Conservation (phyloP, 2,113 vertebrate species). For the Corynorhinus townsendii region DNA sequence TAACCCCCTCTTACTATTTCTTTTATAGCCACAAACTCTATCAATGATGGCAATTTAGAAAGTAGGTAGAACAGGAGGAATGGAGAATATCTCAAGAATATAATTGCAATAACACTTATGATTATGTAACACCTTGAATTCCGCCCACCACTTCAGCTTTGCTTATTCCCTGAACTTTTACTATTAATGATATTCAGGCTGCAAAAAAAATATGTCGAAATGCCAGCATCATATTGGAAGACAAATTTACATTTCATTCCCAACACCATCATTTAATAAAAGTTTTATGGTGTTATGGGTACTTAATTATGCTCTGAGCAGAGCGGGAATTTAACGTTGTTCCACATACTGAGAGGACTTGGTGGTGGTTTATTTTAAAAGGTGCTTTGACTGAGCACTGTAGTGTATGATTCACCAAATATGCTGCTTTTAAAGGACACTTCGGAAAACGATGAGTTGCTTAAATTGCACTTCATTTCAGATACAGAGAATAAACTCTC, state of each 20-base stretch:
- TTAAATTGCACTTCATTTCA: slow-evolving; percentile 71
- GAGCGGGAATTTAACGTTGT: slow-evolving; percentile 76
- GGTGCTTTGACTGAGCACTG: slow-evolving; percentile 62
- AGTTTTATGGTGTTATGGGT: slow-evolving; percentile 78
- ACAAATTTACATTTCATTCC: slow-evolving; percentile 83
- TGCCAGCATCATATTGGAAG: slow-evolving; percentile 79
- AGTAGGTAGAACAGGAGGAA: neutral
- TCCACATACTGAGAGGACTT: slow-evolving; percentile 67
- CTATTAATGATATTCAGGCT: slow-evolving; percentile 72
- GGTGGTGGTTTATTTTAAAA: slow-evolving; percentile 68
- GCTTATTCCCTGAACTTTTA: slow-evolving; percentile 62
- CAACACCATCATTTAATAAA: slow-evolving; percentile 83
- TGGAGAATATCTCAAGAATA: neutral
- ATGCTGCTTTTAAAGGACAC: slow-evolving; percentile 25
- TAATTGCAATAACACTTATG: slow-evolving; percentile 34
- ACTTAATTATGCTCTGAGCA: slow-evolving; percentile 80
- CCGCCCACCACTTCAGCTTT: slow-evolving; percentile 15
- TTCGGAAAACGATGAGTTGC: slow-evolving; percentile 58
- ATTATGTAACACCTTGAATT: slow-evolving; percentile 30
- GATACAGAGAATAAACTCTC: slow-evolving; percentile 57
- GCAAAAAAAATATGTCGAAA: slow-evolving; percentile 70
- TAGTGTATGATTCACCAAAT: slow-evolving; percentile 16
- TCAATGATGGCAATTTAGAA: neutral
- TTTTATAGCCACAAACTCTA: neutral
- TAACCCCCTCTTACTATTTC: neutral